Conservation (phyloP, 2,888 invertebrate genomes). For the Diarsia rubi region DNA sequence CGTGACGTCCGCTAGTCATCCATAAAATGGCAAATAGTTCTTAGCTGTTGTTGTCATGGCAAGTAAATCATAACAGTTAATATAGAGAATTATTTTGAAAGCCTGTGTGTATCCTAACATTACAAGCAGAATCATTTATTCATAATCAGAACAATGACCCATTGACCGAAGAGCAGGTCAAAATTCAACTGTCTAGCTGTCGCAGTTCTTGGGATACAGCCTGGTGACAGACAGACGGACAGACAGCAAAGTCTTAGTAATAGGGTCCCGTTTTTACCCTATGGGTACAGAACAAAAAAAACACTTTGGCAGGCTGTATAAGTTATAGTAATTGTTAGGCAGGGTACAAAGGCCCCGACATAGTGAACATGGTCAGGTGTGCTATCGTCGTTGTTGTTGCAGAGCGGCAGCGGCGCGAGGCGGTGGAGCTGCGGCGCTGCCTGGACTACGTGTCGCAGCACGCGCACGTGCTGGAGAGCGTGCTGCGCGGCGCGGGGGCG, state of each 20-base stretch:
- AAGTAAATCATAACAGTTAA: not conserved
- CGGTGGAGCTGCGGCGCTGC: conserved; percentile 87
- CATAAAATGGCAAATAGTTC: not conserved
- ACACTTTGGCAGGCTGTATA: not conserved
- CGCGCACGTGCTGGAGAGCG: conserved; percentile 87
- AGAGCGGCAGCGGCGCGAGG: conserved; percentile 87
- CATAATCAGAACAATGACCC: not conserved
- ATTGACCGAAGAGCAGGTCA: no score
- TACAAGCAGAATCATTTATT: no score
- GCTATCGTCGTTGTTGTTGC: conserved; percentile 23
- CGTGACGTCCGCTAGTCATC: no score
- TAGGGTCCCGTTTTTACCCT: no score
- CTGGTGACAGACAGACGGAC: no score
- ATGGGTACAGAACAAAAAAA: no score
- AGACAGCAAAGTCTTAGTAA: no score
- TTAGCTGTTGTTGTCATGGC: not conserved
- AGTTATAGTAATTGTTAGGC: not conserved
- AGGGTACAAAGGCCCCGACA: not conserved
- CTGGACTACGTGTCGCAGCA: conserved; percentile 88
- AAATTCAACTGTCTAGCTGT: no score
- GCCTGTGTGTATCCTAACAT: not conserved
- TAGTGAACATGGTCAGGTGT: not conserved
- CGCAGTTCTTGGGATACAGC: no score
- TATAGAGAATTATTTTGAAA: not conserved
- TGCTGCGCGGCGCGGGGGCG: conserved; percentile 79